Evolutionary conservation across 2,797 vertebrate species (phyloP), one percentile per base, ranked within the genome.

Genomic region (Cossypha caffra): DNA sequence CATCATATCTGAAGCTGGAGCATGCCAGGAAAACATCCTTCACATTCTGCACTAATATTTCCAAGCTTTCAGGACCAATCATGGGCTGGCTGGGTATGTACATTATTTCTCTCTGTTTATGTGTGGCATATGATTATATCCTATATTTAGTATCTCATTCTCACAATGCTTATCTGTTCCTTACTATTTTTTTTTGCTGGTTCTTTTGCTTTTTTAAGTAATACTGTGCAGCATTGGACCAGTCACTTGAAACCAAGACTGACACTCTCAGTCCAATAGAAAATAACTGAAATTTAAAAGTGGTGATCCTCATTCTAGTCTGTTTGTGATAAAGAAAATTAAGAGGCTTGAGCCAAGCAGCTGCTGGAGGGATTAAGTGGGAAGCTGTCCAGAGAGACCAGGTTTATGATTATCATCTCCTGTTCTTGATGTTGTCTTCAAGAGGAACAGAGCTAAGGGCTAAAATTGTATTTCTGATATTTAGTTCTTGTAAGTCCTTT

Each of bases 11-110:
- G 86, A 67, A 95, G 68, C 74, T 73, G 84, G 48, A 83, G 71
- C 40, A 63, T 87, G 95, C 94, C 93, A 97, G 96, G 72, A 91
- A 93, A 95, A 51, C 72, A 86, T 95, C 91, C 93, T 96, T 91
- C 88, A 94, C 64, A 61, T 85, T 90, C 74, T 93, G 62, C 67
- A 86, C 76, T 76, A 52, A 38, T 80, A 77, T 55, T 90, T 88
- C 78, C 3, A 16, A 63, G 92, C 81, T 91, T 95, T 94, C 94
- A 87, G 95, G 81, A 93, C 71, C 91, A 96, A 42, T 93, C 20
- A 8, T 8, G 48, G 88, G 13, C 73, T 96, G 96, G 93, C 94
- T 94, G 88, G 76, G 42, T 95, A 59, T 6, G 57, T 88, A 77
- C n/a, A 12, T 51, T 50, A 59, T 72, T 93, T 50, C 37, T 77